Percentiles rank a stretch among this genome's conserved stretches.
Conservation (phyloP, 2,888 invertebrate species). For the Hypomecis atomaria region DNA sequence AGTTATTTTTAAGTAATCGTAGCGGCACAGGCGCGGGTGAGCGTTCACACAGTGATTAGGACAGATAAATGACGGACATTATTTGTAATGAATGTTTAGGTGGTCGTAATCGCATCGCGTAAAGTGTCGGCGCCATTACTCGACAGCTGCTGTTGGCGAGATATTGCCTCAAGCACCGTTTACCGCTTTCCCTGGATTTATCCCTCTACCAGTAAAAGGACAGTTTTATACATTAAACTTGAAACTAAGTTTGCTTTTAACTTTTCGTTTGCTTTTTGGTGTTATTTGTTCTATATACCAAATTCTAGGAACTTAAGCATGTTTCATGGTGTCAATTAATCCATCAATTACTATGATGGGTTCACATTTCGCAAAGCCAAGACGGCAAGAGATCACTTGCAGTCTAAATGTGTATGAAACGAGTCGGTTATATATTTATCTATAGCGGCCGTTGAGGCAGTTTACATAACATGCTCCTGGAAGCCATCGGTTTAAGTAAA, state of each 20-base stretch:
- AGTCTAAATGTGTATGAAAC: too few relatives aligned
- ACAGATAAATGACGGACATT: slow-evolving; percentile 84
- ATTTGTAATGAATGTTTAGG: slow-evolving; percentile 85
- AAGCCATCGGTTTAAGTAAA: too few relatives aligned
- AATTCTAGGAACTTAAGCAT: neutral
- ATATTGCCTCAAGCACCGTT: slow-evolving; percentile 79
- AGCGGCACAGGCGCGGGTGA: slow-evolving; percentile 56
- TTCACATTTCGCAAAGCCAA: too few relatives aligned
- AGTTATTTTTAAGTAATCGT: slow-evolving; percentile 57
- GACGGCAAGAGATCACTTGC: too few relatives aligned
- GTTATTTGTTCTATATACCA: neutral
- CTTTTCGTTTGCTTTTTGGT: slow-evolving; percentile 1
- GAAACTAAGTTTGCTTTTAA: slow-evolving; percentile 42
- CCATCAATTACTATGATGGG: too few relatives aligned
- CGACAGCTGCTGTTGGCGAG: slow-evolving; percentile 81
- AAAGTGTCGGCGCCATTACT: slow-evolving; percentile 83
- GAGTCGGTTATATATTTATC: too few relatives aligned
- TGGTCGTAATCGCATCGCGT: slow-evolving; percentile 84
- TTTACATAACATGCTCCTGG: too few relatives aligned
- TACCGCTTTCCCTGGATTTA: slow-evolving; percentile 74
- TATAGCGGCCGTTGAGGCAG: too few relatives aligned
- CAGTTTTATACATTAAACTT: slow-evolving; percentile 56
- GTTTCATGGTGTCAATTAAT: neutral
- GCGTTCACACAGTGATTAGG: slow-evolving; percentile 79
- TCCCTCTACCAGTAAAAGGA: slow-evolving; percentile 61